Base-by-base conservation (phyloP, 2,113 vertebrate species). In the Pomatostomus ruficeps region DNA sequence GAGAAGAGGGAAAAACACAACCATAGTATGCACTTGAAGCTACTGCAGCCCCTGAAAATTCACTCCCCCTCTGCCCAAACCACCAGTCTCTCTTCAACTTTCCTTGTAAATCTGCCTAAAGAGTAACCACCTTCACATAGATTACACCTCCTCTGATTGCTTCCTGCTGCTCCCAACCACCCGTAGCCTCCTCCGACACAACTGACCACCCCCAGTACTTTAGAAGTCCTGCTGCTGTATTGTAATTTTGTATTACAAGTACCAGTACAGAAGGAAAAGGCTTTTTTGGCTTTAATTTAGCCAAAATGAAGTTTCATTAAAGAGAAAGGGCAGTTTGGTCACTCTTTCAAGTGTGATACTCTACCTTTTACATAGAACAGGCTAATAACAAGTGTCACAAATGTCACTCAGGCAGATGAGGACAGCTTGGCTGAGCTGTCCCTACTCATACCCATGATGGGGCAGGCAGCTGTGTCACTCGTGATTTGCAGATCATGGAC, bases 171-270 rank as follows among this genome's bases (percentile, higher is more conserved):
- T 88, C 20, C 29, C 29, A 78, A 18, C 43, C 35, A 17, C 16
- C 12, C 0, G 0, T 22, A 46, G 2, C 28, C 19, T 91, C 19
- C 18, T 51, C 33, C 33, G 43, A 45, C 26, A n/a, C 19, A 52
- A 33, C 0, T 26, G 61, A 72, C 7, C 29, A 74, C 12, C 7
- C 9, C 35, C 14, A 35, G 1, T 3, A 23, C 19, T 73, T 45
- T 28, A 65, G 14, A 82, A 3, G 5, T 62, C 25, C 20, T 67
- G 7, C 11, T 75, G 8, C 10, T 45, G 5, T 19, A 26, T 36
- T 35, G 8, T 11, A 54, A 31, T 21, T 83, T 68, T 76, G 4
- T 38, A 19, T 21, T 67, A 20, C 5, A 79, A 51, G 16, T 9
- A 55, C 7, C 12, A 36, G 21, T 16, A 51, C 23, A 51, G 23